Base-by-base conservation (phyloP, 2,888 invertebrate species). In the Octodonta nipae region DNA sequence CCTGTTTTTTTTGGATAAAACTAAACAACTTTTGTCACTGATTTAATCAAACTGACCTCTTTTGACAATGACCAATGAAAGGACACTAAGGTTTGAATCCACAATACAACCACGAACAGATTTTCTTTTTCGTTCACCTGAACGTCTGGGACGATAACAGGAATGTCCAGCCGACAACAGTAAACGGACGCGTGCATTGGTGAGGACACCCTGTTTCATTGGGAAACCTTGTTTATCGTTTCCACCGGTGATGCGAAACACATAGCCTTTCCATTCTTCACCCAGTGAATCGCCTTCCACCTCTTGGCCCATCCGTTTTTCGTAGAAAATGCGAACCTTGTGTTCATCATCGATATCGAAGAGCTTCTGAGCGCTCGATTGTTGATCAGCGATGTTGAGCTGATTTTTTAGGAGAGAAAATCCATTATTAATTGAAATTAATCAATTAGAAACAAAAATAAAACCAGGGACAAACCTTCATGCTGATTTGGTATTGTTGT, bases 21-120 rank as follows among this genome's bases (percentile, higher is more conserved):
- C n/a, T n/a, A n/a, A n/a, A n/a, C n/a, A n/a, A n/a, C n/a, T n/a
- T n/a, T n/a, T n/a, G n/a, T n/a, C n/a, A n/a, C n/a, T n/a, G n/a
- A n/a, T n/a, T n/a, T n/a, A n/a, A n/a, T n/a, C n/a, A n/a, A n/a
- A 77, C 56, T 83, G 78, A 49, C 95, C 96, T 68, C 95, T 96
- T 63, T 87, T 88, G 40, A 93, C 80, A 56, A 98, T 82, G 41
- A 91, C 81, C 37, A 95, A 71, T 36, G 88, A 83, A 52, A 98
- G 68, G 10, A 93, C 96, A 47, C 92, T 91, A 52, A 98, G 74
- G 64, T 95, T 93, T 41, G 82, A 77, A 66, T 98, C 96, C 22
- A 96, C 96, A 59, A 98, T 93, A 69, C 96, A 98, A 28, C 96
- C 96, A 49, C 95, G 81, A 35, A 98, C 96, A 30, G 95, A 95